A percentile compares a stretch with the other conserved stretches of the same genome.
Conservation (phyloP, 2,797 vertebrate species). For the Hyperoplus immaculatus region DNA sequence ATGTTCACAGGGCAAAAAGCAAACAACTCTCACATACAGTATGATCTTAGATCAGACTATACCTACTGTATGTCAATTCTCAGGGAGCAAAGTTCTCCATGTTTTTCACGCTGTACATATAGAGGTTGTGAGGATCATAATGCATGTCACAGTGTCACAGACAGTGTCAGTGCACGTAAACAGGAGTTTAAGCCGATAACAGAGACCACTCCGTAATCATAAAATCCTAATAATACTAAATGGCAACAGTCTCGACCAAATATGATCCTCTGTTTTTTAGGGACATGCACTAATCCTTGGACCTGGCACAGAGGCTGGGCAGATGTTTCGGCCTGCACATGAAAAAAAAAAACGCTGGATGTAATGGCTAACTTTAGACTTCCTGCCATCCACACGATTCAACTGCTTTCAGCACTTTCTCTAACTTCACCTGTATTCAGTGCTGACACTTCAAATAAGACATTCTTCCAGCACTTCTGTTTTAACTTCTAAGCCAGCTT, state of each 20-base stretch:
- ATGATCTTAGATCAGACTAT: too few relatives aligned
- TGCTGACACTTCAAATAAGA: not conserved
- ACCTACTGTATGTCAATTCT: too few relatives aligned
- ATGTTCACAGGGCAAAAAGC: too few relatives aligned
- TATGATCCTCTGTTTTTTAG: slow-evolving; percentile 42
- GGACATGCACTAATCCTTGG: slow-evolving; percentile 41
- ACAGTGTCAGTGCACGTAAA: not conserved
- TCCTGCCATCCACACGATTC: not conserved
- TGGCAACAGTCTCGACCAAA: slow-evolving; percentile 30
- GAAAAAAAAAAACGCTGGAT: not conserved
- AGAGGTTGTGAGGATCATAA: too few relatives aligned
- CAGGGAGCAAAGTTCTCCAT: too few relatives aligned
- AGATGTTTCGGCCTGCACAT: slow-evolving; percentile 51
- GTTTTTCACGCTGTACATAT: too few relatives aligned
- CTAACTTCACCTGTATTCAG: not conserved
- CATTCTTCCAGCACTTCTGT: not conserved
- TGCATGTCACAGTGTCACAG: too few relatives aligned
- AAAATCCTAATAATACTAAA: slow-evolving; percentile 18
- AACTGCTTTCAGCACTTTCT: not conserved
- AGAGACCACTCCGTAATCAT: not conserved
- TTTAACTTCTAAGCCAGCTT: not conserved
- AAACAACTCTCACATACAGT: too few relatives aligned
- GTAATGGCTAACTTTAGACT: not conserved
- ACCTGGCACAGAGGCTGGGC: slow-evolving; percentile 38
- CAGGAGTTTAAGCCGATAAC: slow-evolving; percentile 30